These are phyloP conservation scores for Bombus ignitus DNA, from an alignment of 1,140 invertebrate genomes.

Conservation along the genomic window DNA sequence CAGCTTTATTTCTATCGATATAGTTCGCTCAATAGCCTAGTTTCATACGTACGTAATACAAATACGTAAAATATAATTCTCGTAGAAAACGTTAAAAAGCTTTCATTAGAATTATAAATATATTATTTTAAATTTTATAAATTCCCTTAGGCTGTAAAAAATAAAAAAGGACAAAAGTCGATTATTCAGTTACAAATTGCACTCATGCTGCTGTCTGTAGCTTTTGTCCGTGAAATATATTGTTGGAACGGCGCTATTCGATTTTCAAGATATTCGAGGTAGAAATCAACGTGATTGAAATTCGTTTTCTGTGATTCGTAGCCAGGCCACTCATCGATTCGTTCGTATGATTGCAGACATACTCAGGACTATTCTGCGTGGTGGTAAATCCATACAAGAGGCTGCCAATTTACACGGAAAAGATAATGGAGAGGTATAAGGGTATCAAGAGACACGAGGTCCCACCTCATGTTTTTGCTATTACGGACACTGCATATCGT, in stretches of 20 bases:
- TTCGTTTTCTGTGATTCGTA: constrained; percentile 61
- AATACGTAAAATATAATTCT: background rate
- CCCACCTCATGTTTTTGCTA: constrained; percentile 99
- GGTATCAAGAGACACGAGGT: constrained; percentile 99
- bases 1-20: background rate
- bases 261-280: background rate
- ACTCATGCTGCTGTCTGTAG: background rate
- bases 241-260: background rate
- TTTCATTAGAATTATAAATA: no score
- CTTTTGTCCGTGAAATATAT: background rate
- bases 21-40: background rate
- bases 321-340: background rate
- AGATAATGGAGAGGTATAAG: constrained; percentile 99
- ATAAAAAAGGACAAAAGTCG: background rate
- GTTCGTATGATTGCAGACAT: constrained; percentile 92
- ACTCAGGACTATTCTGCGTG: constrained; percentile 99
- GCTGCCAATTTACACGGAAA: constrained; percentile 99
- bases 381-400: constrained; percentile 99
- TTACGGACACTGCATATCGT: constrained; percentile 98
- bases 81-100: background rate
- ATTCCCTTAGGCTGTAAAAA: background rate
- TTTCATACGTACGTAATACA: background rate
- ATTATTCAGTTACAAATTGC: background rate
- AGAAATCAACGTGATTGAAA: background rate
- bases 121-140: background rate